Base-by-base conservation (phyloP, 2,888 invertebrate genomes). In the Drosophila colorata region DNA sequence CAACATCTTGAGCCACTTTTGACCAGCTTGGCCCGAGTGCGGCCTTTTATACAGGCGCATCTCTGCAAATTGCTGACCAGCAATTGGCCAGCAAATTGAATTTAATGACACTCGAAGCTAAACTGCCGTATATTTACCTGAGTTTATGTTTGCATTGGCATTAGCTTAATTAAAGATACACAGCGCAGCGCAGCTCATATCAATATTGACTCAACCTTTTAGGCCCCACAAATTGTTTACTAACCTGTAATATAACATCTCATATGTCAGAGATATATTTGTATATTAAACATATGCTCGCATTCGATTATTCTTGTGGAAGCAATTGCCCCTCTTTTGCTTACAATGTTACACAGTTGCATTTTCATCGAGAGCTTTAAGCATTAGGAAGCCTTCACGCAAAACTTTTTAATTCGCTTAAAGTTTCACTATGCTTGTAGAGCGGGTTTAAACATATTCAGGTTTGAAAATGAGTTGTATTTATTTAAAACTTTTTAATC, bases 91-190 rank as follows among this genome's bases (percentile, higher is more conserved):
- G 63, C 46, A 73, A 83, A 86, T 83, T 83, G 78, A 83, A 76
- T 83, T 74, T 72, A 78, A 84, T 69, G 65, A 59, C 56, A 52
- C 48, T 31, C 33, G 44, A 61, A 57, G 69, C 66, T 47, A 55
- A 60, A 67, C 43, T 65, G 53, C 41, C 61, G 48, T 59, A 59
- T 56, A 48, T 43, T 66, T 69, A 49, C 66, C 66, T 46, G 46
- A 43, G 59, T 61, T 57, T 48, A 64, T 83, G 69, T 83, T 83
- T 83, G 57, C 71, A 25, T 40, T 65, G 69, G 66, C 80, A 83
- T 83, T 83, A 83, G 64, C 63, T 61, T 83, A 83, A 83, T 83
- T 80, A 83, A 83, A 78, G 76, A 74, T 66, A 80, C 69, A 86
- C 78, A 77, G 40, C 25, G 16, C 68, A 68, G 43, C 31, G 25